Base-by-base conservation (phyloP, 2,113 vertebrate species). In the Perca fluviatilis region DNA sequence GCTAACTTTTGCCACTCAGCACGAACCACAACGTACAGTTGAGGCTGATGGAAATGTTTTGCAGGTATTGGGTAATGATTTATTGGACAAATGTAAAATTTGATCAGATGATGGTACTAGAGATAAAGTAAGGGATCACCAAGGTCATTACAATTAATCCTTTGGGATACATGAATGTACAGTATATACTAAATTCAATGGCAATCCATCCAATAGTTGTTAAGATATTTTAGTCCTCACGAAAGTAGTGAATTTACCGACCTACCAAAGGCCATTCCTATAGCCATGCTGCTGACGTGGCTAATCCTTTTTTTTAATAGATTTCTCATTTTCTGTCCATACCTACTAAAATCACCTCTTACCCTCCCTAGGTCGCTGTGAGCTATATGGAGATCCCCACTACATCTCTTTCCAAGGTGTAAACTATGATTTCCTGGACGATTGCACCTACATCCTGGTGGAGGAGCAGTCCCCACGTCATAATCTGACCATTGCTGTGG, bases 381-480 rank as follows among this genome's bases (percentile, higher is more conserved):
- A 94, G 5, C 21, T 96, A 2, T 95, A 88, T 50, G 95, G 95
- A 36, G 95, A 96, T 58, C 95, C 95, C 8, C 95, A 96, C 68
- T 96, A 95, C 85, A 88, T 83, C 25, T 85, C 95, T n/a, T 96
- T 96, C 74, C 54, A 89, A 60, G 94, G 93, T 7, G 50, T 85
- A 0, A 0, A 6, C 2, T 96, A 92, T 83, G 74, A 88, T 77
- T 95, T 94, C 76, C 43, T 92, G 65, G 83, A 93, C 0, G 61
- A 91, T 4, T 96, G 95, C 78, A 94, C 91, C 46, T 95, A 95
- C 74, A 74, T 87, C 50, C 83, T 96, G 71, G 88, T 96, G 12
- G 88, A 95, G 77, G 95, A 96, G 79, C 86, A 6, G 60, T 68
- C 64, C 4, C 86, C 85, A 46, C 79, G 0, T 15, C 63, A 95